A percentile compares a stretch with the other conserved stretches of the same genome.
phyloP scores from a whole-genome alignment of 2,797 vertebrate genomes.

The Hyperoplus immaculatus region DNA sequence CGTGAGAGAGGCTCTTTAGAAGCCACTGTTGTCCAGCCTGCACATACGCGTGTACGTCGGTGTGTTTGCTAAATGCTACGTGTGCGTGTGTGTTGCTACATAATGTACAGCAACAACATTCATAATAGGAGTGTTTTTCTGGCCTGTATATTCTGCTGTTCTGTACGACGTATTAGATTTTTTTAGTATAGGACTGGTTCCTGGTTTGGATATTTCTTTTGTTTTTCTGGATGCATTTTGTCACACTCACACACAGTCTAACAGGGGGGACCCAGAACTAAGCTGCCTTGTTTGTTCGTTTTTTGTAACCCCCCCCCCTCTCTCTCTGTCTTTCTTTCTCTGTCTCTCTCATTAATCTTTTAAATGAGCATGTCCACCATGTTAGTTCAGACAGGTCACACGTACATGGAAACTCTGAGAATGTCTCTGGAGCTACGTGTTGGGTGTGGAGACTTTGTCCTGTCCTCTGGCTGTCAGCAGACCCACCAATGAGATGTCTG shows the following conservation, averaged over 20 bases:
- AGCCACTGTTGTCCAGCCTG: conserved; percentile 65
- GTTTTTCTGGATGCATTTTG: conserved; percentile 35
- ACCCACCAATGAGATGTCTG: conserved; percentile 25
- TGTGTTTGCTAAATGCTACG: conserved; percentile 70
- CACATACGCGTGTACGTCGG: conserved; percentile 62
- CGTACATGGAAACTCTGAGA: conserved; percentile 30
- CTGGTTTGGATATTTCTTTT: conserved; percentile 39
- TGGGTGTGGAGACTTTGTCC: not conserved
- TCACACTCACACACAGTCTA: conserved; percentile 45
- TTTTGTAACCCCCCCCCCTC: not conserved
- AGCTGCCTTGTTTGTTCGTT: conserved; percentile 76
- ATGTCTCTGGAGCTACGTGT: conserved; percentile 4
- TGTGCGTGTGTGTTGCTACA: conserved; percentile 71
- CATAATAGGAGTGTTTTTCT: conserved; percentile 64
- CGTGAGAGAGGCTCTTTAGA: conserved; percentile 44
- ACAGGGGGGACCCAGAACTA: conserved; percentile 71
- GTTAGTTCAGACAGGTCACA: conserved; percentile 22
- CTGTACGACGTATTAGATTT: conserved; percentile 62
- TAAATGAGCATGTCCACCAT: conserved; percentile 8
- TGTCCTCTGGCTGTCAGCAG: conserved; percentile 23
- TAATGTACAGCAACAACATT: conserved; percentile 75
- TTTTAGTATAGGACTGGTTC: conserved; percentile 78
- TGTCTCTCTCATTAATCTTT: not conserved
- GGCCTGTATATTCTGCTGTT: conserved; percentile 81
- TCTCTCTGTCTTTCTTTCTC: conserved; percentile 32